Conservation (phyloP, 2,888 invertebrate species). For the Masnerella sp. region DNA sequence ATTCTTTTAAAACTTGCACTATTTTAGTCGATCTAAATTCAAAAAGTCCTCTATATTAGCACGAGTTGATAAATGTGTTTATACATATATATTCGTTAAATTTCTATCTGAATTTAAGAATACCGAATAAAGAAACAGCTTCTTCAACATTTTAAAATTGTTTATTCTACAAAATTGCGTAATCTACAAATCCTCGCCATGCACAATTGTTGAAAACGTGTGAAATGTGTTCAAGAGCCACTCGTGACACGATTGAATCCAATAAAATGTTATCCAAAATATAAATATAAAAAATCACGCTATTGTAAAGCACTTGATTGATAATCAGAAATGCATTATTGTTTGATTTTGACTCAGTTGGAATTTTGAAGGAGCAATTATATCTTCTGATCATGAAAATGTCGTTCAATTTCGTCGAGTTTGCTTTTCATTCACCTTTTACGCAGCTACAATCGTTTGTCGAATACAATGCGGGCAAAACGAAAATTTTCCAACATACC, state of each 20-base stretch:
- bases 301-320: slow-evolving; percentile 44
- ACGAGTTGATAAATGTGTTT: no score
- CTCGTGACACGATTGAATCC: slow-evolving; percentile 17
- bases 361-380: neutral
- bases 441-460: neutral
- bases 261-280: slow-evolving; percentile 24
- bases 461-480: neutral
- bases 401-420: neutral
- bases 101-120: no score
- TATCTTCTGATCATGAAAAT: neutral
- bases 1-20: no score
- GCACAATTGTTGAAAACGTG: slow-evolving; percentile 38
- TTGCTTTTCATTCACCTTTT: neutral
- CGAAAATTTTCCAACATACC: neutral
- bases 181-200: slow-evolving; percentile 40
- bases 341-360: slow-evolving; percentile 6
- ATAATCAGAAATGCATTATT: slow-evolving; percentile 29
- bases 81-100: no score
- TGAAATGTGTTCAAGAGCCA: slow-evolving; percentile 32
- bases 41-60: no score
- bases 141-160: slow-evolving; percentile 36
- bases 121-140: no score
- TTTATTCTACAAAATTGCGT: slow-evolving; percentile 50
- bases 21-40: no score
- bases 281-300: slow-evolving; percentile 44